These are phyloP conservation scores for Tokudaia muenninki DNA, from an alignment of 2,797 vertebrate species.

Conservation along the genomic window DNA sequence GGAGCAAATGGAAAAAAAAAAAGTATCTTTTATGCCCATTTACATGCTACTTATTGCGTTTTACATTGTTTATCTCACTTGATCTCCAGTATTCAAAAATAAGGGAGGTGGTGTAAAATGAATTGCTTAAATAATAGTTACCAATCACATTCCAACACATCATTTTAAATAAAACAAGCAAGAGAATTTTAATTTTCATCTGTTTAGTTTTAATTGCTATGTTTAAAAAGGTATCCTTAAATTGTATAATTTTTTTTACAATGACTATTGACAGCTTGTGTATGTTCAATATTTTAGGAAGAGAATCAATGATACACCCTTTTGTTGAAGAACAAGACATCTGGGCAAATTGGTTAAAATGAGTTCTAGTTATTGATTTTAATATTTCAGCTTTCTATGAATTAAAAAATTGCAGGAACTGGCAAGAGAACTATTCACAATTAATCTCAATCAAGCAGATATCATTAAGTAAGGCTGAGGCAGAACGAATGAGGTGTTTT, in stretches of 20 bases:
- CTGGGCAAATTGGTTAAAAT: conserved; percentile 80
- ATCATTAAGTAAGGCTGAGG: conserved; percentile 75
- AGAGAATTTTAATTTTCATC: conserved; percentile 10
- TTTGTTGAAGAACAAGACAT: conserved; percentile 75
- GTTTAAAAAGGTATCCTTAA: neutral
- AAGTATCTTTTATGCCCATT: neutral
- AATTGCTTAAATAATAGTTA: conserved; percentile 43
- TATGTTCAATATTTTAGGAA: conserved; percentile 36
- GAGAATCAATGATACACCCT: conserved; percentile 72
- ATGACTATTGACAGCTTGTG: conserved; percentile 16
- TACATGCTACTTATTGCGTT: neutral
- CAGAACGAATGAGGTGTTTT: conserved; percentile 76
- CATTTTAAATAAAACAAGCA: conserved; percentile 49
- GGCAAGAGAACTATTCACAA: conserved; percentile 64
- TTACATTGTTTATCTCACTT: neutral
- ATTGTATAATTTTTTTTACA: conserved; percentile 37
- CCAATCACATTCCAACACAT: neutral
- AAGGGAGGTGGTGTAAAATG: neutral
- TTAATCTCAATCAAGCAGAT: conserved; percentile 84
- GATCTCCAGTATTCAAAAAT: neutral
- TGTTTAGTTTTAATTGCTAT: neutral
- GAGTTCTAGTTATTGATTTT: conserved; percentile 86
- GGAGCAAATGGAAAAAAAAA: neutral
- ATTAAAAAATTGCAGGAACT: conserved; percentile 79
- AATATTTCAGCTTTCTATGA: conserved; percentile 74